Evolutionary conservation across 2,113 vertebrate genomes (phyloP), one percentile per base, ranked within the genome.

Genomic region (Neodon shergylaensis): DNA sequence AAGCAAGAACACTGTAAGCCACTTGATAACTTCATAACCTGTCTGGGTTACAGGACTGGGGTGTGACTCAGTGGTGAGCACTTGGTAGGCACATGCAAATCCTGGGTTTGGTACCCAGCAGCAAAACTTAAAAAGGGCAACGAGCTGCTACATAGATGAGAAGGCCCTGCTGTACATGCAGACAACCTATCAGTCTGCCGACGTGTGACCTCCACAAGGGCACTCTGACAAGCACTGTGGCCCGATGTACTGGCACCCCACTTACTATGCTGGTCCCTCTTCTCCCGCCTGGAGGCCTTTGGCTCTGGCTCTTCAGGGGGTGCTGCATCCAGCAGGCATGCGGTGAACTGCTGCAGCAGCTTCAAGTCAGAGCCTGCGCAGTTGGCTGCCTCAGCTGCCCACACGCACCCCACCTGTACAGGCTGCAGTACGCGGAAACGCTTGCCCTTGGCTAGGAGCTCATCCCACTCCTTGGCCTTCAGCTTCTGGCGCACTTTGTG

Each of bases 381-480:
- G 3, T 0, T 90, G 1, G 91, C 77, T 1, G 28, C 92, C 4
- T 96, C 96, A 0, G 97, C 97, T 0, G 99, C 99, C 99, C 99
- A 99, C 52, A 99, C 0, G 5, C 99, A 99, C 97, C 99, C 99
- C 0, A 98, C 98, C 96, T 99, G 98, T 94, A 99, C 98, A 0
- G 99, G 99, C 97, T 99, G 99, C 0, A 99, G 98, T 12, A 99
- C 95, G 0, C 98, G 99, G 97, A 99, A 98, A 92, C 99, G 98
- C 98, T 99, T 99, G 3, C 98, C 98, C 97, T 99, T 99, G 92
- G 99, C 99, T 98, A 99, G 98, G 93, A 99, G 98, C 91, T 99
- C 99, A 0, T 99, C 99, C 99, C 99, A 99, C 77, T 99, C 99
- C 94, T 99, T 99, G 0, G 99, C 99, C 89, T 99, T 99, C 91